Percentiles rank a stretch among this genome's conserved stretches.
phyloP scores from a whole-genome alignment of 23 tunicate species.

The Oikopleura vanhoeffeni region DNA sequence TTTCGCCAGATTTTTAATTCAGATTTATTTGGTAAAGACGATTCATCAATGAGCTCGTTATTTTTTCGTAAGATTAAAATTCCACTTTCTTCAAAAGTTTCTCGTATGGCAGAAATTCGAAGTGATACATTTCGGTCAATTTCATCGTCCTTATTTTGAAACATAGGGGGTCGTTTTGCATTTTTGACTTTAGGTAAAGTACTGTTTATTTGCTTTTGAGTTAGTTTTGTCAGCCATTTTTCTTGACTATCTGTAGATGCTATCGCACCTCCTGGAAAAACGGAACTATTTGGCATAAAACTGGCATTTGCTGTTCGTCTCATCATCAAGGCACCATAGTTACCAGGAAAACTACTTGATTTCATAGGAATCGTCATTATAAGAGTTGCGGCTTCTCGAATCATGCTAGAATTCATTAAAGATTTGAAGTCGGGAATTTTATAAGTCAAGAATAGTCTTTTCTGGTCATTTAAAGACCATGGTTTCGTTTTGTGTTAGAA shows the following conservation, averaged over 20 bases:
- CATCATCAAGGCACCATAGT: slow-evolving; percentile 42
- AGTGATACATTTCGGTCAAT: background rate
- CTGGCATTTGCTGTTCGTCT: slow-evolving; percentile 36
- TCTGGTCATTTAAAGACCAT: too few species aligned
- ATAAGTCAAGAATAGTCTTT: too few species aligned
- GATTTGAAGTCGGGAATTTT: too few species aligned
- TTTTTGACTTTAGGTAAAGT: background rate
- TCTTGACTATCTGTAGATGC: background rate
- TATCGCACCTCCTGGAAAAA: slow-evolving; percentile 70
- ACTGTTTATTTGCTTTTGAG: background rate
- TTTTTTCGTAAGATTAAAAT: background rate
- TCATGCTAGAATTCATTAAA: too few species aligned
- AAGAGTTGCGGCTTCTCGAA: background rate
- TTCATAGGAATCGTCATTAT: background rate
- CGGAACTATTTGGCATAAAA: slow-evolving; percentile 50
- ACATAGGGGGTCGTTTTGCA: background rate
- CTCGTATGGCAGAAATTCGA: background rate
- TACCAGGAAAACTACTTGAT: background rate
- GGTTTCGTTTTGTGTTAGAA: too few species aligned
- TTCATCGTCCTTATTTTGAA: too few species aligned
- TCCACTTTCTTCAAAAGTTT: background rate
- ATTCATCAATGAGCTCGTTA: background rate
- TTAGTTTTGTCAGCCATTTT: background rate
- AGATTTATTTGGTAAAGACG: background rate
- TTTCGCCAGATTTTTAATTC: background rate